Base-by-base conservation (phyloP, 2,888 invertebrate species). In the Parnassius orleans region DNA sequence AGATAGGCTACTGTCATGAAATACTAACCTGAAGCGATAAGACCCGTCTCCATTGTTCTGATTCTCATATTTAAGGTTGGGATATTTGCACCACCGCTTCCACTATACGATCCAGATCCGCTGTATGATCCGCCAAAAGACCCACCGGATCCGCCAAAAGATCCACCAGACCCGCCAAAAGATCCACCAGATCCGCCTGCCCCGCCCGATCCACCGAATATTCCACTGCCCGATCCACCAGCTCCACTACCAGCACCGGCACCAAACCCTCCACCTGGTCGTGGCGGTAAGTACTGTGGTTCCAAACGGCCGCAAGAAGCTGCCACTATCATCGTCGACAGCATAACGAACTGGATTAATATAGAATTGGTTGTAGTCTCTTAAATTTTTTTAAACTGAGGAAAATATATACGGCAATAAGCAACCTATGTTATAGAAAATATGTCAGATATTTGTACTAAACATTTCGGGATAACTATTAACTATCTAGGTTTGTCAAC, bases 11-110 rank as follows among this genome's bases (percentile, higher is more conserved):
- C 33, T 33, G 33, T 53, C 9, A 53, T n/a, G 33, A 48, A 43
- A 11, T 43, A 42, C 83, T 78, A 79, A 94, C 94, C 93, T 93
- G 82, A 93, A 95, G 66, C 88, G 92, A 75, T 95, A 95, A 69
- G 87, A 93, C 66, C 94, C 95, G 71, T 93, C 94, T 50, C 94
- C 93, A 72, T 94, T 94, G 83, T 94, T 94, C 61, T 90, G 92
- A 69, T 94, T 94, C 67, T 93, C 93, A 73, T 93, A 94, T 69
- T 92, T 92, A 12, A 93, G 81, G 69, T 94, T 94, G 94, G 94
- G 67, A 86, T 84, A 67, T 87, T 82, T 11, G 82, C 77, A 33
- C 86, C 81, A 71, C 81, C 71, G 57, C 68, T 69, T 47, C 68
- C 69, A 73, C 63, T 51, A 43, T 63, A 65, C 24, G 81, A 51